Evolutionary conservation across 2,797 vertebrate genomes (phyloP), one percentile per base, ranked within the genome.

Genomic region (Pipistrellus pygmaeus): DNA sequence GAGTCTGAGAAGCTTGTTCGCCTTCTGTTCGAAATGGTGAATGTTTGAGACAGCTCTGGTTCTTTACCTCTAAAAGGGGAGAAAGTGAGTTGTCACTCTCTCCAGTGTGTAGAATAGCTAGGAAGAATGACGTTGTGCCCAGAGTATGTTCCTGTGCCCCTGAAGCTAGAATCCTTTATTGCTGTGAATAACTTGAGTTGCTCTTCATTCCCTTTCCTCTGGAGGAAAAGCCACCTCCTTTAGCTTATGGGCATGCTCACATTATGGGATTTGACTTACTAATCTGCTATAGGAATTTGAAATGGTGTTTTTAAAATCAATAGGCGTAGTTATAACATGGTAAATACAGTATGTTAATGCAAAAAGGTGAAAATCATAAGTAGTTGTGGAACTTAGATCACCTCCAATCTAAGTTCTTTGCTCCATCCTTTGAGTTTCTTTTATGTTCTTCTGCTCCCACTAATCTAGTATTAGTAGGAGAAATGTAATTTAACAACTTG

Each of bases 1-100:
- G 99, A 99, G 98, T 99, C 99, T 4, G 99, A 99, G 98, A 99
- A 99, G 96, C 98, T 99, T 32, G 99, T 99, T 76, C 99, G 99
- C 66, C 98, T 99, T 1, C 98, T 99, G 10, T 99, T 99, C 98
- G 99, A 99, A 98, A 99, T 99, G 99, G 99, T 99, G 96, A 98
- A 73, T 95, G 73, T 96, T 48, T 96, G 85, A 88, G 83, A 68
- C 53, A 78, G 73, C 57, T 95, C 69, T 83, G 35, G 71, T 85
- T 86, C 44, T 48, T 81, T 64, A 55, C 35, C 53, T 85, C 30
- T 82, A 18, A 12, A 94, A 62, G 72, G 96, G 68, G 60, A 95
- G n/a, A 60, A 25, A 94, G 35, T 82, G 92, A 87, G 48, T 93
- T 90, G 20, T 90, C 87, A 68, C 92, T 86, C 44, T 78, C 64